These are phyloP conservation scores for Zaprionus vittiger DNA, from an alignment of 1,140 invertebrate species.

Conservation along the genomic window DNA sequence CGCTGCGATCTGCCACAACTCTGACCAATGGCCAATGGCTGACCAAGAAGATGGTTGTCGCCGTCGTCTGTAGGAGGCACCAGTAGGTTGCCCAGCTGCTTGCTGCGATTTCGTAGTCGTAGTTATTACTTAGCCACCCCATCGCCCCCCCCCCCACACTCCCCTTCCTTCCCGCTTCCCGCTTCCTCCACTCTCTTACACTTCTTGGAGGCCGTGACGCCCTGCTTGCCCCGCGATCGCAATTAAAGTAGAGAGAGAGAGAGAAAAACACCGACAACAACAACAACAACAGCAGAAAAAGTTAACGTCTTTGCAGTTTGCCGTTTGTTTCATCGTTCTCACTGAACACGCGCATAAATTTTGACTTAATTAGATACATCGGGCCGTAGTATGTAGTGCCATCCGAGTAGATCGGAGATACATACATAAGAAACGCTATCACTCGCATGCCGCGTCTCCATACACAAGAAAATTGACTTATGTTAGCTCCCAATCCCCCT, in stretches of 20 bases:
- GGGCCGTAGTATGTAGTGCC: constrained; percentile 8
- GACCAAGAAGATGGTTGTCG: constrained; percentile 58
- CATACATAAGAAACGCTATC: constrained; percentile 27
- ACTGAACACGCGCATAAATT: constrained; percentile 81
- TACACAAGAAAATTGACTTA: constrained; percentile 47
- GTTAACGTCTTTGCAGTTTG: constrained; percentile 69
- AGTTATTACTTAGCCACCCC: constrained; percentile 60
- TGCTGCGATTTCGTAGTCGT: constrained; percentile 63
- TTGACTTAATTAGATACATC: constrained; percentile 74
- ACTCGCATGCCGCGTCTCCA: constrained; percentile 38
- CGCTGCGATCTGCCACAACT: constrained; percentile 2
- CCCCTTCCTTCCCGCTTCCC: neutral
- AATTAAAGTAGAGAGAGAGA: constrained; percentile 59
- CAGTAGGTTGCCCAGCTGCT: constrained; percentile 1
- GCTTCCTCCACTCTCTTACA: neutral
- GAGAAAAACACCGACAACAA: constrained; percentile 14
- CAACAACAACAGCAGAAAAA: constrained; percentile 35
- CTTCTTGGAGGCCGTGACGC: neutral
- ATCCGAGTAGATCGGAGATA: constrained; percentile 27
- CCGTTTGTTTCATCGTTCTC: constrained; percentile 79
- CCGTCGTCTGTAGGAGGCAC: constrained; percentile 38
- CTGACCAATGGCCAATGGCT: constrained; percentile 54
- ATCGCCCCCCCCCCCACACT: neutral
- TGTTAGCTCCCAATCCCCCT: constrained; percentile 12
- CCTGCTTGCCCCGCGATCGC: constrained; percentile 35